Evolutionary conservation across 2,888 invertebrate species (phyloP), one percentile per base, ranked within the genome.

Genomic region (Eristalis intricaria): DNA sequence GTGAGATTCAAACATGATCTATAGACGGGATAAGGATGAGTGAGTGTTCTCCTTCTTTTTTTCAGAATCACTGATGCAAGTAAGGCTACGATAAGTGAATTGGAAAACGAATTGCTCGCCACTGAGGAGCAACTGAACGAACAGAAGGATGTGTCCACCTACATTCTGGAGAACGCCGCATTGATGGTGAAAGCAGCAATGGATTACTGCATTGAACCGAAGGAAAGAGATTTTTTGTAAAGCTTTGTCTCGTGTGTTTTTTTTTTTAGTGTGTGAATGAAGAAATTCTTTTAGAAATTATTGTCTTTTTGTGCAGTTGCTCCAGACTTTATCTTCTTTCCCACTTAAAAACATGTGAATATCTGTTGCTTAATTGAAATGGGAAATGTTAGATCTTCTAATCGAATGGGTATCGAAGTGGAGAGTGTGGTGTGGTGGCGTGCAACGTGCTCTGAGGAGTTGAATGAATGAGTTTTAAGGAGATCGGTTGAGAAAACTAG

Each of bases 121-220:
- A 43, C 73, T 0, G 85, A 89, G 10, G 70, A 66, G 10, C 61
- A 86, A 10, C 0, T 88, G 2, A 76, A 89, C 8, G 89, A 89
- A 61, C 89, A 89, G 19, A 86, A 88, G 8, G 83, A 88, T n/a
- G 81, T 89, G 13, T 66, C 85, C 0, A 40, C 79, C 2, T 90
- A 89, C 63, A 81, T 90, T 11, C 26, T 73, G 8, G 86, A 90
- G 32, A 89, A 68, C 26, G 78, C 89, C 7, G 23, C 73, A 8
- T n/a, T 35, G 35, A 56, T 86, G 7, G 77, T 86, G 10, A 69
- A 77, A 19, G 85, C 75, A 3, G 78, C 82, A 5, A 32, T 74
- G n/a, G 65, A 60, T 2, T 74, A 66, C 19, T 82, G 69, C 15
- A 13, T 58, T 11, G 65, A 65, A 23, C 38, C 60, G 4, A 74